Evolutionary conservation across 2,888 invertebrate genomes (phyloP), one percentile per base, ranked within the genome.

Genomic region (Diploptera punctata): DNA sequence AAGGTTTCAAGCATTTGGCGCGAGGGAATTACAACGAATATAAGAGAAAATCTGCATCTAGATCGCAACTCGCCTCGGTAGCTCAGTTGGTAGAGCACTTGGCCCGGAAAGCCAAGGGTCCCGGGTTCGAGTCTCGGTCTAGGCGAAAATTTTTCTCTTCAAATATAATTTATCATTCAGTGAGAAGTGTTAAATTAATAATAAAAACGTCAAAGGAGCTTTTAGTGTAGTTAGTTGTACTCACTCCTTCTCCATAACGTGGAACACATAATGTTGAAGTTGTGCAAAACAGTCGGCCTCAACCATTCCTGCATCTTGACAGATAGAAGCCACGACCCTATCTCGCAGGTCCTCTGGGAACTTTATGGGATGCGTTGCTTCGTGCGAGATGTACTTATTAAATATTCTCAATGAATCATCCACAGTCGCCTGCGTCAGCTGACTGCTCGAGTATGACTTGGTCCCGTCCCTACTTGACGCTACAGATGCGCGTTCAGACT

Each of bases 351-450:
- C 85, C 77, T 89, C 89, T 18, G 88, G 83, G 79, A 90, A 85
- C 76, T 87, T 86, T 78, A 90, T 83, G 80, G 86, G 82, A 81
- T 86, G 83, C 80, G 90, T 84, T 57, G 88, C 86, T 83, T 93
- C 92, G 77, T 89, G 86, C 76, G 90, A 90, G 72, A 95, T 84
- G 83, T 93, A 94, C 80, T 90, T 91, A 79, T 91, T 91, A 81
- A 92, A 93, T 80, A 95, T 90, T 77, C 85, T 86, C 76, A 92
- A 85, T 71, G 93, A 93, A 80, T 87, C 87, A 72, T 90, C 86
- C 38, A 75, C 65, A 52, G 71, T 71, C n/a, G 71, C 65, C 38
- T 71, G 71, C 7, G 52, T 43, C 16, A 71, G 43, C 29, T 57
- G 65, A 38, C 18, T 47, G 29, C 47, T 38, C 2, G 26, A 47